A percentile compares a stretch with the other conserved stretches of the same genome.
Conservation (phyloP, 1,140 invertebrate genomes). For the Drosophila arawakana region DNA sequence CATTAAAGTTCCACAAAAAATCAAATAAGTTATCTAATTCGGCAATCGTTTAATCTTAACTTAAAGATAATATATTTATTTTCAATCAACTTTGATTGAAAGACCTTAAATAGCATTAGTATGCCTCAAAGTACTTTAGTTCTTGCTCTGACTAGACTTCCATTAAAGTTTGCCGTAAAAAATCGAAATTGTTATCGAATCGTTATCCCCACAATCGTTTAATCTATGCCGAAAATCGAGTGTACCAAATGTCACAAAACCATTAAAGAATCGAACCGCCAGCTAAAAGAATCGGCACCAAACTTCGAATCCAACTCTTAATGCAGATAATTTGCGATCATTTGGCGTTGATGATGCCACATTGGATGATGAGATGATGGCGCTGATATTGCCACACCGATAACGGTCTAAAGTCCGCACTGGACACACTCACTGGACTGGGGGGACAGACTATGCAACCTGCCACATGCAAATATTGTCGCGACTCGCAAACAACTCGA, state of each 20-base stretch:
- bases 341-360: conserved; percentile 75
- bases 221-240: conserved; percentile 39
- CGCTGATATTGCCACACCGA: conserved; percentile 60
- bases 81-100: no score
- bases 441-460: conserved; percentile 21
- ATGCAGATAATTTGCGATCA: conserved; percentile 76
- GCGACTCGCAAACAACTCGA: conserved; percentile 17
- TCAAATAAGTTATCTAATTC: no score
- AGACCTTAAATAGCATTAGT: no score
- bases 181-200: conserved; percentile 30
- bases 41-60: background rate
- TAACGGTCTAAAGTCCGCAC: conserved; percentile 40
- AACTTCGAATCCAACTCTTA: conserved; percentile 52
- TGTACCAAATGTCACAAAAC: conserved; percentile 41
- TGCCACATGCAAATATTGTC: conserved; percentile 74
- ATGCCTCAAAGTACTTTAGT: background rate
- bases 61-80: no score
- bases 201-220: conserved; percentile 13
- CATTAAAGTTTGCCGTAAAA: conserved; percentile 21
- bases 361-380: conserved; percentile 79
- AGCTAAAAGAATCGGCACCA: background rate
- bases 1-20: no score
- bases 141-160: conserved; percentile 6
- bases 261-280: conserved; percentile 39
- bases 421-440: background rate